phyloP scores from a whole-genome alignment of 2,888 invertebrate genomes.

The Xestia ashworthii region DNA sequence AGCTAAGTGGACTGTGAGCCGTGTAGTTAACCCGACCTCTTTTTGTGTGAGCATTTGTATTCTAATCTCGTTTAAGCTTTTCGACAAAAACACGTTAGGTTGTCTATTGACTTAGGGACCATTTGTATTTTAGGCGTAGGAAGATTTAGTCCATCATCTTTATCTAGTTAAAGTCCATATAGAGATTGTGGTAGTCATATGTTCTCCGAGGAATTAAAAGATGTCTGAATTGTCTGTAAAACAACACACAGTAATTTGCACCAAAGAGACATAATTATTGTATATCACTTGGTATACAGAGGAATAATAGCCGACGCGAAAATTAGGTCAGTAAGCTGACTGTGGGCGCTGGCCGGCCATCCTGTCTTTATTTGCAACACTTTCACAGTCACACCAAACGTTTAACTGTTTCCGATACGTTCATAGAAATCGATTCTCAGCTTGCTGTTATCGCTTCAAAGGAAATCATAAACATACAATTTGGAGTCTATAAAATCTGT shows the following conservation, averaged over 20 bases:
- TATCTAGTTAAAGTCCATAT: neutral
- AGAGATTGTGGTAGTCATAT: neutral
- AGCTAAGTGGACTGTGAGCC: slow-evolving; percentile 50
- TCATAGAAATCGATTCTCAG: slow-evolving; percentile 21
- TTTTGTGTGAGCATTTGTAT: slow-evolving; percentile 61
- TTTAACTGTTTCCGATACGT: slow-evolving; percentile 30
- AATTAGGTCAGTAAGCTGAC: slow-evolving; percentile 50
- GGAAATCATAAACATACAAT: slow-evolving; percentile 48
- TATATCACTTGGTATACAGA: slow-evolving; percentile 13
- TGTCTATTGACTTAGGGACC: slow-evolving; percentile 48
- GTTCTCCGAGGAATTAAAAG: neutral
- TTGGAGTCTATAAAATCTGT: slow-evolving; percentile 45
- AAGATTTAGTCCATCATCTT: slow-evolving; percentile 20
- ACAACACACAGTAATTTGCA: slow-evolving; percentile 10
- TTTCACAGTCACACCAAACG: slow-evolving; percentile 27
- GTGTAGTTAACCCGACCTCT: slow-evolving; percentile 53
- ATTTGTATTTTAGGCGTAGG: slow-evolving; percentile 38
- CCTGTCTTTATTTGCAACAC: slow-evolving; percentile 37
- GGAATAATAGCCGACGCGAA: slow-evolving; percentile 28
- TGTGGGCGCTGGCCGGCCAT: slow-evolving; percentile 28
- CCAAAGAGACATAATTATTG: slow-evolving; percentile 1
- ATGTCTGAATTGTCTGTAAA: neutral
- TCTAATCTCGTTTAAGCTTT: slow-evolving; percentile 61
- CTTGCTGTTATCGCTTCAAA: slow-evolving; percentile 30
- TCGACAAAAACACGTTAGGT: slow-evolving; percentile 59